A percentile compares a stretch with the other conserved stretches of the same genome.
Conservation (phyloP, 1,140 invertebrate genomes). For the Marisa cornuarietis region DNA sequence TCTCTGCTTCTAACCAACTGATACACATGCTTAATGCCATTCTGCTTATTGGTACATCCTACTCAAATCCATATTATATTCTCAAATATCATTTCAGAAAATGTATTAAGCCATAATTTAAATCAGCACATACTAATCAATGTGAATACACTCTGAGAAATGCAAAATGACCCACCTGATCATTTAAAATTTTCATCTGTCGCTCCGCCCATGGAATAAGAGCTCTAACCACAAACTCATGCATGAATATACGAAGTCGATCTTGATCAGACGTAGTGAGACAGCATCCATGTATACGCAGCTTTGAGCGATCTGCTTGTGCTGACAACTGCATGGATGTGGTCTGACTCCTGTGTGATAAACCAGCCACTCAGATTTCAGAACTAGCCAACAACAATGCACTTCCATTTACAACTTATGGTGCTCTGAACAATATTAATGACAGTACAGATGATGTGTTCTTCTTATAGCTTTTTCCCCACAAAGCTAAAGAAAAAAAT, state of each 20-base stretch:
- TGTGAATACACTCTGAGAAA: no score
- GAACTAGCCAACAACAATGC: no score
- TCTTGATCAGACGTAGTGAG: constrained; percentile 83
- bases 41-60: no score
- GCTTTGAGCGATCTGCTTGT: constrained; percentile 23
- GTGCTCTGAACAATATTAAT: no score
- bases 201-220: constrained; percentile 90
- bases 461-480: no score
- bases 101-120: neutral
- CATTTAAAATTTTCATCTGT: constrained; percentile 83
- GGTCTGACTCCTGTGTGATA: constrained; percentile 23
- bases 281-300: constrained; percentile 72
- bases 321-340: constrained; percentile 11
- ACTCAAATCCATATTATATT: no score
- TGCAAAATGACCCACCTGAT: constrained; percentile 73
- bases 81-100: neutral
- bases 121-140: no score
- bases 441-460: no score
- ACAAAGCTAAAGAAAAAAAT: no score
- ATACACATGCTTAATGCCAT: no score
- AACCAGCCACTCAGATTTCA: neutral
- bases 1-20: no score
- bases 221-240: constrained; percentile 87
- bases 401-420: no score
- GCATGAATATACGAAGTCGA: constrained; percentile 83